phyloP scores from a whole-genome alignment of 2,113 vertebrate genomes.

The Lagopus muta region DNA sequence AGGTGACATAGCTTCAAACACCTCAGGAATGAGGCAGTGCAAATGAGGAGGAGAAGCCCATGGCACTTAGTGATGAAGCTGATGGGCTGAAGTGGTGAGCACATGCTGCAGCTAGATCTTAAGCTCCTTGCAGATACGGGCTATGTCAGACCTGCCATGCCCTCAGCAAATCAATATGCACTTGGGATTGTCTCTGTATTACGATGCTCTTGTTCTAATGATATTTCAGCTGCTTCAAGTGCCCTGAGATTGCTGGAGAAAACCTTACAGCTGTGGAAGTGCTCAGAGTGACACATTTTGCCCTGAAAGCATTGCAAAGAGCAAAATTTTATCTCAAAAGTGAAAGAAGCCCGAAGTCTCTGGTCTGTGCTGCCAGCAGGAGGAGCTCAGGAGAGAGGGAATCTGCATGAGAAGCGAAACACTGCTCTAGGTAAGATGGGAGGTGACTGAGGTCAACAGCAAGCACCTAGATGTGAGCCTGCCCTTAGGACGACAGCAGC shows the following conservation, averaged over 20 bases:
- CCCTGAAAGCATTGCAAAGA: neutral
- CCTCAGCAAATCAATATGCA: neutral
- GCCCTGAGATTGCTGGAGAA: neutral
- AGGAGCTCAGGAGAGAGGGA: neutral
- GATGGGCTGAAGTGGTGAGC: neutral
- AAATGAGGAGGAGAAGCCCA: too few species aligned
- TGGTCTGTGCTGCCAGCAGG: neutral
- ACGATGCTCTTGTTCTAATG: neutral
- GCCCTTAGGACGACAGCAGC: accelerated
- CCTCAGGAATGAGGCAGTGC: too few species aligned
- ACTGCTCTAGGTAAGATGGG: neutral
- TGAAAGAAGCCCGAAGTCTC: neutral
- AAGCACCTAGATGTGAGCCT: neutral
- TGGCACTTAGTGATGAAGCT: neutral
- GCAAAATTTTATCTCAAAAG: neutral
- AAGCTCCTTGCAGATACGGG: neutral
- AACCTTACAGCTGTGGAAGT: neutral
- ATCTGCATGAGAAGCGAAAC: neutral
- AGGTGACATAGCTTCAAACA: neutral
- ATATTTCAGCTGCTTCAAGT: neutral
- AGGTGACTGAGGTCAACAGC: neutral
- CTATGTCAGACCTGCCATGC: neutral
- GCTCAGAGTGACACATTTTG: accelerated
- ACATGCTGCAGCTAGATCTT: neutral
- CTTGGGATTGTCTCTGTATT: neutral